Percentiles rank a stretch among this genome's conserved stretches.
Evolutionary conservation across 2,113 vertebrate genomes (phyloP).

Genomic region (Cryptomyrus ogoouensis): DNA sequence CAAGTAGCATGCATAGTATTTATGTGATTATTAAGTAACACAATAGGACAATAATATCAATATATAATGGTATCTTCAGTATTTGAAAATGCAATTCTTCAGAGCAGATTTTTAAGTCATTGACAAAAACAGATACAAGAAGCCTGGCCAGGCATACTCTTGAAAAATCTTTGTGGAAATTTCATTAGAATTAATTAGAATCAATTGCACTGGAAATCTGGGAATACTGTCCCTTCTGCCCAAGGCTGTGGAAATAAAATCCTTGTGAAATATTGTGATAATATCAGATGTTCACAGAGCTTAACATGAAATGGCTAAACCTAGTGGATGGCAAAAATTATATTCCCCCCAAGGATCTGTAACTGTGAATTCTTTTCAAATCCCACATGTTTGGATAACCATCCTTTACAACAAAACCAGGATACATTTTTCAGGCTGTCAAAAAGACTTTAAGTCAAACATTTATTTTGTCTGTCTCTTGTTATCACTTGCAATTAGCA

Average conservation of each 20-base stretch:
- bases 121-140: neutral
- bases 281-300: neutral
- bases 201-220: neutral
- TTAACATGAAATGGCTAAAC: neutral
- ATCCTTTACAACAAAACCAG: slow-evolving; percentile 1
- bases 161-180: neutral
- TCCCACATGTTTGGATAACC: slow-evolving; percentile 4
- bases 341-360: neutral
- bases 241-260: neutral
- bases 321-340: slow-evolving; percentile 9
- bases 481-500: neutral
- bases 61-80: neutral
- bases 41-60: neutral
- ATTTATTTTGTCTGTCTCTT: neutral
- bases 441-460: neutral
- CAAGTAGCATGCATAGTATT: neutral
- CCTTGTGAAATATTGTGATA: slow-evolving; percentile 8
- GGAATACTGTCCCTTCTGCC: neutral
- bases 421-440: neutral
- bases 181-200: neutral
- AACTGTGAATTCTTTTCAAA: neutral
- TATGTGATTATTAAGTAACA: neutral
- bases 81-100: neutral
- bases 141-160: neutral
- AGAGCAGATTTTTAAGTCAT: neutral